Base-by-base conservation (phyloP, 2,113 vertebrate genomes). In the Jacana jacana region DNA sequence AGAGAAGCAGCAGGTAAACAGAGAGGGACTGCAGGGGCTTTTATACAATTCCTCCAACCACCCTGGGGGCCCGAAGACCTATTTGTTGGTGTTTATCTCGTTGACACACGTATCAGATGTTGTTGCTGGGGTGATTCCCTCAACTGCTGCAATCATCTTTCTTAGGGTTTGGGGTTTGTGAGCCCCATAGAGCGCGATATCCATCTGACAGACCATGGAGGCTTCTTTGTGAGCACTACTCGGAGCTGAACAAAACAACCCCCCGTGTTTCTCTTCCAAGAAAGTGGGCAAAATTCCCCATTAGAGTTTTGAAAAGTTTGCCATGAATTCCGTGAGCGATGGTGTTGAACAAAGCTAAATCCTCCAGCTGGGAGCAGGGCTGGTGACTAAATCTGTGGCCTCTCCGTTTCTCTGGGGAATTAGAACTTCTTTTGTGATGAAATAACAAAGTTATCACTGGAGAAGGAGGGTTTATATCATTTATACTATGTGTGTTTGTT, bases 201-300 rank as follows among this genome's bases (percentile, higher is more conserved):
- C n/a, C 42, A 49, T 49, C 69, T 48, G 48, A 42, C 42, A 13
- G 13, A 33, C 16, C n/a, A n/a, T 8, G 39, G 2, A 1, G 54
- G 64, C 4, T 72, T 37, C n/a, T 37, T 63, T 17, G 3, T 10
- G 8, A 9, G 37, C 18, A 4, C 49, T 14, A 9, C 2, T 16
- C 24, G 20, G 6, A 44, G 57, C 24, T 55, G 52, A 63, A 16
- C n/a, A n/a, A n/a, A n/a, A n/a, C n/a, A n/a, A n/a, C n/a, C n/a
- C n/a, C n/a, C n/a, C n/a, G n/a, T 0, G 0, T 44, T 72, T 39
- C 4, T 24, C 25, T 54, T 5, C 13, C 11, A 33, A 40, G 57
- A 4, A 35, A 89, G 4, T 0, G 12, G 27, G 15, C 17, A 30
- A 54, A 82, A 35, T 48, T 31, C 30, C 49, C 39, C 9, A 0